phyloP scores from a whole-genome alignment of 1,140 invertebrate species.

The Diuraphis noxia region DNA sequence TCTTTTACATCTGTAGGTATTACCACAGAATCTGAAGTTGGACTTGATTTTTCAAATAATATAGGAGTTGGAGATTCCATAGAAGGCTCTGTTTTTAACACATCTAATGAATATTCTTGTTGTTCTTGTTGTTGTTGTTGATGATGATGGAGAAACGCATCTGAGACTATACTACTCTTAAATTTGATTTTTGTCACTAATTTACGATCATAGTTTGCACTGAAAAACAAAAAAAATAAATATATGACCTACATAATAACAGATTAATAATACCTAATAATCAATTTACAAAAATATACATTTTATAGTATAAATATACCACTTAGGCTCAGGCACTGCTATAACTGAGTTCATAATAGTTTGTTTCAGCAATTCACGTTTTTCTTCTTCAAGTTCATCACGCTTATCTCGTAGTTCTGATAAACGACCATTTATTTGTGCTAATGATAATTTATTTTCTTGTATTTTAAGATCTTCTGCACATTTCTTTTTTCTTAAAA shows the following conservation, averaged over 20 bases:
- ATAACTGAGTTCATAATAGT: not conserved
- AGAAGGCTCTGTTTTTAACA: not conserved
- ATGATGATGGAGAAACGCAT: not conserved
- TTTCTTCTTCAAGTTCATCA: constrained; percentile 31
- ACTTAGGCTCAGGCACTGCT: not conserved
- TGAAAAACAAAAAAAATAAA: constrained; percentile 22
- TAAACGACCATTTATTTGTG: constrained; percentile 48
- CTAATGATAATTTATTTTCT: constrained; percentile 48
- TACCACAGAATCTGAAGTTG: not conserved
- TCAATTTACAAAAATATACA: not conserved
- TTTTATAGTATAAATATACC: constrained; percentile 11
- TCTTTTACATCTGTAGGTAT: not conserved
- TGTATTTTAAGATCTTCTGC: constrained; percentile 29
- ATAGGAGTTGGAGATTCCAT: not conserved
- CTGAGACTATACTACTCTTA: not conserved
- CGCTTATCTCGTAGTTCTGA: constrained; percentile 10
- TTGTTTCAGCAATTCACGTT: not conserved
- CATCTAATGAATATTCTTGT: not conserved
- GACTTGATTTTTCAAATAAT: not conserved
- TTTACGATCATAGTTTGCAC: constrained; percentile 22
- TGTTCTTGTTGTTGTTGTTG: not conserved
- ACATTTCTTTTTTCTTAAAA: constrained; percentile 19
- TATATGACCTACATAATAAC: not conserved
- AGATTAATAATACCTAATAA: not conserved
- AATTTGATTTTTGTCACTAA: not conserved